Evolutionary conservation across 1,140 invertebrate species (phyloP), one percentile per base, ranked within the genome.

Genomic region (Eriosoma lanigerum): DNA sequence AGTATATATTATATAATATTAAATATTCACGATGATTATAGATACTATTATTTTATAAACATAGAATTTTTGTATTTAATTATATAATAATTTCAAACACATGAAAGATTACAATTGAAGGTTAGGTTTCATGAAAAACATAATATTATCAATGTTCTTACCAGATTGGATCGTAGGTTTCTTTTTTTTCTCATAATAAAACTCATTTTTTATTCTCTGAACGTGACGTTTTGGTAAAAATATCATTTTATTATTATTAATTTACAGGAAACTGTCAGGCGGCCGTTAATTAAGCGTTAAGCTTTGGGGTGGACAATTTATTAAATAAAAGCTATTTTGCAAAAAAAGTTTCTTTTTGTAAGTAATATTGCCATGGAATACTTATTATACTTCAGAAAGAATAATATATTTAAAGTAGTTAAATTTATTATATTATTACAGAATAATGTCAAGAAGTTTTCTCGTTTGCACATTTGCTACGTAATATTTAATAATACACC

Each of bases 161-260:
- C 44, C n/a, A 19, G 38, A 46, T 68, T 15, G 44, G 64, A 68
- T 68, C n/a, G 64, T 17, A 17, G 1, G 17, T 68, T 68, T 68
- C 38, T 48, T 46, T 29, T 48, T 68, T 48, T 68, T 48, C 38
- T 66, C 15, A 66, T 15, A 21, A 46, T n/a, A 38, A 64, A 24
- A 19, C 24, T 13, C 21, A 13, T 66, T 68, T 68, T 68, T 44
- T 32, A 48, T 19, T 3, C 46, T 29, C 9, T 2, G 3, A 50
- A 50, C 24, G 68, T 50, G 46, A 72, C 48, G 48, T 50, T 72
- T 70, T n/a, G 24, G 52, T 17, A 29, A 52, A 70, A 50, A 52
- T 52, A 32, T 29, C 52, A 72, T 52, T 72, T 50, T 52, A 72
- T 72, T 29, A 26, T 70, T 50, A 72, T 52, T 72, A 50, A 72